Evolutionary conservation across 2,888 invertebrate species (phyloP).

Genomic region (Trilocha varians): DNA sequence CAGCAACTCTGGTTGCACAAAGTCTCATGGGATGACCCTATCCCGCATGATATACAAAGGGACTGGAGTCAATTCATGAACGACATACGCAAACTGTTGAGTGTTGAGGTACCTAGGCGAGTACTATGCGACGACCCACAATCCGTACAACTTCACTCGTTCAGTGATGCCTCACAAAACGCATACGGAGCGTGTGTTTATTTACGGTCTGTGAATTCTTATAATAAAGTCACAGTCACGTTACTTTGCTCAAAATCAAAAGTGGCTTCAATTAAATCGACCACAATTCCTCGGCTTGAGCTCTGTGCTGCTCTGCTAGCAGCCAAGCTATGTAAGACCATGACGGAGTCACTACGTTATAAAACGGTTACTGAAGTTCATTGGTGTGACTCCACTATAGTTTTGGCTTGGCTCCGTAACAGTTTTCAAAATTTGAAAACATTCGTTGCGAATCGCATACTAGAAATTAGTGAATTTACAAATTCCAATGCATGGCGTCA

Average conservation of each 20-base stretch:
- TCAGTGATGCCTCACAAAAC: constrained; percentile 1
- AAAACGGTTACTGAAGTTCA: constrained; percentile 1
- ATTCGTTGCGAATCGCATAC: constrained; percentile 13
- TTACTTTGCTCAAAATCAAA: constrained; percentile 16
- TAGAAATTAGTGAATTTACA: constrained; percentile 9
- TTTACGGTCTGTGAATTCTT: neutral
- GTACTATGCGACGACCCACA: no score
- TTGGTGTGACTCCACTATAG: constrained; percentile 14
- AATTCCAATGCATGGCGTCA: constrained; percentile 4
- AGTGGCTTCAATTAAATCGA: constrained; percentile 13
- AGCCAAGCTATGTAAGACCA: constrained; percentile 1
- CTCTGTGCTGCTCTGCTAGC: constrained; percentile 11
- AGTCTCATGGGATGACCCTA: constrained; percentile 6
- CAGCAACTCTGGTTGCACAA: constrained; percentile 7
- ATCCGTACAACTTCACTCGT: no score
- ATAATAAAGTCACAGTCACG: constrained; percentile 2
- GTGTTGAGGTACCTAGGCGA: neutral
- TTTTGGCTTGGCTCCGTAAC: constrained; percentile 10
- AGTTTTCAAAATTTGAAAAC: no score
- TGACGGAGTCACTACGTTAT: neutral
- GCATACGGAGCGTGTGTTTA: constrained; percentile 3
- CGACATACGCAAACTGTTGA: neutral
- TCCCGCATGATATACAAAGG: constrained; percentile 9
- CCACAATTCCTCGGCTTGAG: constrained; percentile 16
- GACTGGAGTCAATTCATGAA: constrained; percentile 1